phyloP scores from a whole-genome alignment of 1,140 invertebrate genomes.

The Anastrepha ludens region DNA sequence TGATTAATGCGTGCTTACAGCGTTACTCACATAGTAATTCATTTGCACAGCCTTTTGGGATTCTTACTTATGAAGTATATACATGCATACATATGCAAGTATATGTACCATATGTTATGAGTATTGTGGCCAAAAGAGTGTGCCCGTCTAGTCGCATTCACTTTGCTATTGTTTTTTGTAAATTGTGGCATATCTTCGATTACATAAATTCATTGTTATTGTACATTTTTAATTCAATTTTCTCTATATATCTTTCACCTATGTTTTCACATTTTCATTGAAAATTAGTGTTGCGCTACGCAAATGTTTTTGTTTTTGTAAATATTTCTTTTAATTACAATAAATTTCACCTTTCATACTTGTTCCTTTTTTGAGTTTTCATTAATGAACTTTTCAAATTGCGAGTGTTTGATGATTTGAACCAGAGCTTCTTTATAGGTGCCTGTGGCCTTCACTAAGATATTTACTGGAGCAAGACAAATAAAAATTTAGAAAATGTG shows the following conservation, averaged over 20 bases:
- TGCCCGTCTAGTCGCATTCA: not conserved
- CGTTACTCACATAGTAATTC: conserved; percentile 19
- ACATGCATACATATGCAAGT: not conserved
- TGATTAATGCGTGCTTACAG: conserved; percentile 16
- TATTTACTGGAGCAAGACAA: too few relatives aligned
- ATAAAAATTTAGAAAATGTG: too few relatives aligned
- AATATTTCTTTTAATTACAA: not conserved
- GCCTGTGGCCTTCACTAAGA: too few relatives aligned
- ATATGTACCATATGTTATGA: not conserved
- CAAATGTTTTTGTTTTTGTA: not conserved
- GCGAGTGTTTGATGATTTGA: not conserved
- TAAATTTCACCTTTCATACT: conserved; percentile 42
- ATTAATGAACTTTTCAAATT: conserved; percentile 4
- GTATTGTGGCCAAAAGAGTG: not conserved
- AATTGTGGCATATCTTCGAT: conserved; percentile 22
- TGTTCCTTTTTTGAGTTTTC: not conserved
- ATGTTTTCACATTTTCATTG: conserved; percentile 15
- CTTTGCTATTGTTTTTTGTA: conserved; percentile 1
- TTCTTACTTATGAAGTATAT: not conserved
- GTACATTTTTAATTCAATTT: not conserved
- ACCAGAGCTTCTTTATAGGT: too few relatives aligned
- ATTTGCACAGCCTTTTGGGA: conserved; percentile 10
- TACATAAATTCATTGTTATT: conserved; percentile 11
- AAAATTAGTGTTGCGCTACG: not conserved
- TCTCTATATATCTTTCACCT: not conserved